Conservation (phyloP, 1,140 invertebrate genomes). For the Philotrypesis tridentata region DNA sequence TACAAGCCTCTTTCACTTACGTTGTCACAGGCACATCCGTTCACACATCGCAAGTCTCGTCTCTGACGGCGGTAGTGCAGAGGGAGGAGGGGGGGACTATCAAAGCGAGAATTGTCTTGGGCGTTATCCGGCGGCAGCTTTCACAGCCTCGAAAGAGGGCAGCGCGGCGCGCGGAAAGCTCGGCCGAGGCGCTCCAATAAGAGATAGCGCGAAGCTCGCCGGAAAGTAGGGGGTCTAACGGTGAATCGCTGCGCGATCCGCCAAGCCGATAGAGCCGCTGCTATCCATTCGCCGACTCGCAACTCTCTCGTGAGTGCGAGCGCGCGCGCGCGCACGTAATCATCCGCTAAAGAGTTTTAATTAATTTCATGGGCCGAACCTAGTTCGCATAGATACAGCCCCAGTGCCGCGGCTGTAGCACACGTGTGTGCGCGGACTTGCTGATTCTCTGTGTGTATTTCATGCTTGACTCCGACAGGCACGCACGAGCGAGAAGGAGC, state of each 20-base stretch:
- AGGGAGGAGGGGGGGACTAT: no score
- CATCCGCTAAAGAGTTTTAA: slow-evolving; percentile 50
- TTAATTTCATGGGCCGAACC: slow-evolving; percentile 42
- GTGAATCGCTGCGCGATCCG: slow-evolving; percentile 35
- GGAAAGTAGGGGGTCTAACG: neutral
- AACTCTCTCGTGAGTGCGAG: slow-evolving; percentile 3
- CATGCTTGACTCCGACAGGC: slow-evolving; percentile 25
- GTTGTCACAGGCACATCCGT: neutral
- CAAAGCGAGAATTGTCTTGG: slow-evolving; percentile 29
- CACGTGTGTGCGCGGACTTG: neutral
- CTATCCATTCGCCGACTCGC: neutral
- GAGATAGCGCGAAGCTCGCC: neutral
- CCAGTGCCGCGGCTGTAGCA: neutral
- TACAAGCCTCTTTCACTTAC: no score
- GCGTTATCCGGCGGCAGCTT: neutral
- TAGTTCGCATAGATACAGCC: neutral
- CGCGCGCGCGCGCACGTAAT: slow-evolving; percentile 35
- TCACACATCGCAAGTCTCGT: neutral
- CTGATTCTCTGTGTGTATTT: slow-evolving; percentile 28
- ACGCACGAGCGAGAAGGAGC: slow-evolving; percentile 18
- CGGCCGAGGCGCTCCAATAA: neutral
- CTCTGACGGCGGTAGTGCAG: no score
- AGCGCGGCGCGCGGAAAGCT: neutral
- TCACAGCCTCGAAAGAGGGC: neutral
- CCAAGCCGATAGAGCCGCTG: slow-evolving; percentile 7